Base-by-base conservation (phyloP, 2,113 vertebrate genomes). In the Podarcis cretensis region DNA sequence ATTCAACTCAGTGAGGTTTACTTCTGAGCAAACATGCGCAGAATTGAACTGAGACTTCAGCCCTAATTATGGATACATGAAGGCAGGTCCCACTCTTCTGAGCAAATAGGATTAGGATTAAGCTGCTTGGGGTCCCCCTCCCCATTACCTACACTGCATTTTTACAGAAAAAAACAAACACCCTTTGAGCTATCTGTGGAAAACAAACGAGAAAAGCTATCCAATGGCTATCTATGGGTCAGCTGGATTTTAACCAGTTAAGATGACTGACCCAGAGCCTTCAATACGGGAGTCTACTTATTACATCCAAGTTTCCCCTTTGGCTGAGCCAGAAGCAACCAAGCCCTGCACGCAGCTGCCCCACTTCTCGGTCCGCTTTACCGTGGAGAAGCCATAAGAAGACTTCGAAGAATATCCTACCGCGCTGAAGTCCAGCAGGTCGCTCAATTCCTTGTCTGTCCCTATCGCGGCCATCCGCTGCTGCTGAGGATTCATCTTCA, bases 371-470 rank as follows among this genome's bases (percentile, higher is more conserved):
- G 65, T 6, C 78, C 69, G 37, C 90, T 88, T 68, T 87, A 89
- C 87, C 90, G 25, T 79, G 54, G 85, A 88, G 90, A 69, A 94
- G 89, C 37, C 92, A 75, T 3, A 91, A 87, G 92, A 84, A 86
- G 90, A 78, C 77, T 78, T 43, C 69, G 82, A 74, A 90, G 76
- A 76, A 83, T 59, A 32, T 81, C 98, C 87, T 98, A 99, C 99
- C 98, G 99, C 99, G 86, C 99, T 99, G 94, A 99, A 99, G 97
- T 99, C 99, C 98, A 99, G 98, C 95, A 99, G 96, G 96, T 99
- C 99, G 97, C 99, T 99, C 96, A 99, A 95, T 93, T 99, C 99
- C 98, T 99, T 99, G 97, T 99, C 99, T 84, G 99, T 99, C 95
- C 99, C 99, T 89, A 99, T 98, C 92, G 98, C 99, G 97, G 99